Base-by-base conservation (phyloP, 53 echinoderm and acorn worm species). In the Stichopus horrens region DNA sequence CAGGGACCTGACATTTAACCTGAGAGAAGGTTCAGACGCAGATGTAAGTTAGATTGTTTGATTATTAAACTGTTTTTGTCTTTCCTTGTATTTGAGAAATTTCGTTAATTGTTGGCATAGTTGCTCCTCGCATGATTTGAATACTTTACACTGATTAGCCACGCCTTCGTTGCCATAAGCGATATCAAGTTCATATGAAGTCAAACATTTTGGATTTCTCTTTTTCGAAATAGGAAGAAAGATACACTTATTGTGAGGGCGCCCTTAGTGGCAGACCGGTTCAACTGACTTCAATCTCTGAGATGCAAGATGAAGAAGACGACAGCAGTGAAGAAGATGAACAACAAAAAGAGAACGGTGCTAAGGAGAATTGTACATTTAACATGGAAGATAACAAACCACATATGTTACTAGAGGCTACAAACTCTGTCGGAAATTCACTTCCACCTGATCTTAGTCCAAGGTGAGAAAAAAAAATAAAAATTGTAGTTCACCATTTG, bases 381-480 rank as follows among this genome's bases (percentile, higher is more conserved):
- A 81, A 88, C 76, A 86, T 90, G 86, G 9, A 59, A 21, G 85
- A 85, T 18, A 83, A 95, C 19, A 94, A 94, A 65, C 92, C 83
- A 74, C 95, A 94, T 16, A 94, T 88, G 90, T 71, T 91, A 14
- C 76, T 95, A 54, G 95, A 95, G 53, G 90, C 93, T 51, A 90
- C 88, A 57, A 92, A 79, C 56, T 92, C 94, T 1, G 86, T 86
- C 7, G 92, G 90, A 19, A 93, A 90, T 52, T 89, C 92, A 18
- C 53, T 96, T 73, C 96, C 96, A 63, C 93, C 95, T 3, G 97
- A 97, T 67, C 90, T 97, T 11, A 97, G 97, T 90, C 97, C 97
- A 87, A 91, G 97, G 97, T 97, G 88, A n/a, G 59, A 5, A 71
- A 71, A 11, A 59, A 9, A 59, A 9, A 59, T 59, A 59, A 8